Conservation (phyloP, 2,797 vertebrate species). For the Phoxinus dragarum region DNA sequence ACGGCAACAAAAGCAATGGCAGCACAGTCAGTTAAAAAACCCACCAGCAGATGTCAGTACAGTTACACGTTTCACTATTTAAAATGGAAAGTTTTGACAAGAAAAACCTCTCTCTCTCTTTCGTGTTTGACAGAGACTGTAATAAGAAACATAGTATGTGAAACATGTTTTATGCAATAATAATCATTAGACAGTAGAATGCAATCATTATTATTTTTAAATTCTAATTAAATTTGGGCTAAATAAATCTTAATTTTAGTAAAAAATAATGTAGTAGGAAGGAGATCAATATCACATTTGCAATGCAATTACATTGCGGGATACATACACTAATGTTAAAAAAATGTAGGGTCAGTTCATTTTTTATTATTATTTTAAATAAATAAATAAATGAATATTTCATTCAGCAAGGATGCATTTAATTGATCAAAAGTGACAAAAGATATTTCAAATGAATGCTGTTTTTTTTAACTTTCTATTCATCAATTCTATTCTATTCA, state of each 20-base stretch:
- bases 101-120: neutral
- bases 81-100: neutral
- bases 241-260: neutral
- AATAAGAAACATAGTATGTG: neutral
- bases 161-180: neutral
- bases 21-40: neutral
- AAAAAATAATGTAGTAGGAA: neutral
- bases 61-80: slow-evolving; percentile 39
- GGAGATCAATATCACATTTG: no score
- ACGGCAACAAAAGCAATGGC: neutral
- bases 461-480: no score
- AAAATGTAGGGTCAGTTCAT: no score
- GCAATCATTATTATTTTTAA: neutral
- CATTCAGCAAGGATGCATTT: neutral
- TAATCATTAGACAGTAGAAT: neutral
- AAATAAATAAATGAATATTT: neutral
- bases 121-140: neutral
- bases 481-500: neutral
- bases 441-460: no score
- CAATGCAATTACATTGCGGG: neutral
- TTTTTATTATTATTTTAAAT: neutral
- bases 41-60: slow-evolving; percentile 72
- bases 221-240: no score
- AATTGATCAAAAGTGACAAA: no score
- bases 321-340: no score